Percentiles rank a stretch among this genome's conserved stretches.
These are phyloP conservation scores for Tringa solitaria DNA, from an alignment of 2,113 vertebrate species.

Conservation along the genomic window DNA sequence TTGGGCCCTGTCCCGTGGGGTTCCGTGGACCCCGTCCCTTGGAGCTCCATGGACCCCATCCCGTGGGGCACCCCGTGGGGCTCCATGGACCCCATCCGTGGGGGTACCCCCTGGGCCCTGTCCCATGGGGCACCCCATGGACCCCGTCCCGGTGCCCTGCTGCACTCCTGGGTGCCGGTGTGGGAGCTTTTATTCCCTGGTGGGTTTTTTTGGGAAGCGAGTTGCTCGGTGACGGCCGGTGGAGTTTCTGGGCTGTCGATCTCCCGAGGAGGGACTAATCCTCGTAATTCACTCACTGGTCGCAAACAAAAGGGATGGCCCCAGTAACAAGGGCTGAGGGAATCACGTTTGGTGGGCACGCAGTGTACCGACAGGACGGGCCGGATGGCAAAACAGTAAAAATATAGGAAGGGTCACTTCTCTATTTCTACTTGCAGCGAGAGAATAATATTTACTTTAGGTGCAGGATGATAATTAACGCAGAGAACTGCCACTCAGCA, in stretches of 20 bases:
- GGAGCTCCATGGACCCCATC: too few species aligned
- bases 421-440: neutral
- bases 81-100: too few species aligned
- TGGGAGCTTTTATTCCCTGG: neutral
- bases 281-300: neutral
- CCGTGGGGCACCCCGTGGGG: too few species aligned
- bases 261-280: neutral
- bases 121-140: too few species aligned
- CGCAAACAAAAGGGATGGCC: slow-evolving; percentile 3
- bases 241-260: neutral
- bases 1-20: too few species aligned
- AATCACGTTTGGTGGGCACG: neutral
- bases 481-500: neutral
- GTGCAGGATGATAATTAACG: neutral
- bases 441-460: slow-evolving; percentile 32
- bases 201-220: neutral
- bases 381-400: neutral
- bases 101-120: too few species aligned
- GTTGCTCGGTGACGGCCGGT: neutral
- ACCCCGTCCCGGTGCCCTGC: neutral
- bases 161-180: neutral
- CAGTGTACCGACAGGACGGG: neutral
- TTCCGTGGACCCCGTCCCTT: too few species aligned
- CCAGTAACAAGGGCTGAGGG: neutral
- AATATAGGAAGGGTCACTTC: neutral